phyloP scores from a whole-genome alignment of 2,113 vertebrate genomes.

The Poecilia latipinna region DNA sequence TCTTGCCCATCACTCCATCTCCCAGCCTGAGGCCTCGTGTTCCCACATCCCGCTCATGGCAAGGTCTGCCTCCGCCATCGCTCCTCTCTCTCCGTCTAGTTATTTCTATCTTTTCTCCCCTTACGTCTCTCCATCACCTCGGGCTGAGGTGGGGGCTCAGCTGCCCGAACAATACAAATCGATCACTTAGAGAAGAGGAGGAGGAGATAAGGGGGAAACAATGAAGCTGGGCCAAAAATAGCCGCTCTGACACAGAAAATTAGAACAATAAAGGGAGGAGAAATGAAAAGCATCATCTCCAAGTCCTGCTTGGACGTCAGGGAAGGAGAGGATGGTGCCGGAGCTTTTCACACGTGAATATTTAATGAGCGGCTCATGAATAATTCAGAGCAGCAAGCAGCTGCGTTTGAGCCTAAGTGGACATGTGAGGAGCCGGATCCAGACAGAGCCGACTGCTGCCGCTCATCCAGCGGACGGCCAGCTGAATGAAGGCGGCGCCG shows the following conservation, averaged over 20 bases:
- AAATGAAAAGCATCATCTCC: conserved; percentile 1
- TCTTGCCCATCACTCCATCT: conserved; percentile 33
- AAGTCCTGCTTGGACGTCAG: conserved; percentile 14
- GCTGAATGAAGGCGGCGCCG: conserved; percentile 2
- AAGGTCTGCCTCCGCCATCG: conserved; percentile 51
- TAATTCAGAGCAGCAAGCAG: conserved; percentile 77
- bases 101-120: conserved; percentile 58
- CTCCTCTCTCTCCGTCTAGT: conserved; percentile 53
- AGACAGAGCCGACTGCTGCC: conserved; percentile 52
- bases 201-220: conserved; percentile 38
- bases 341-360: conserved; percentile 78
- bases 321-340: conserved; percentile 60
- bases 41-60: conserved; percentile 49
- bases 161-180: conserved; percentile 77
- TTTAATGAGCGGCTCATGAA: conserved; percentile 76
- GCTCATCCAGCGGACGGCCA: conserved; percentile 25
- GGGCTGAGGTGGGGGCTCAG: conserved; percentile 66
- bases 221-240: conserved; percentile 38
- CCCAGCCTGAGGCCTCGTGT: conserved; percentile 39
- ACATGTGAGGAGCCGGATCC: conserved; percentile 65
- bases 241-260: conserved; percentile 20
- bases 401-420: conserved; percentile 76
- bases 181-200: conserved; percentile 66
- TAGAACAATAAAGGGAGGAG: conserved; percentile 10
- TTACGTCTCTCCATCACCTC: conserved; percentile 58